These are phyloP conservation scores for Pyrocoelia pectoralis DNA, from an alignment of 2,888 invertebrate genomes.

Conservation along the genomic window DNA sequence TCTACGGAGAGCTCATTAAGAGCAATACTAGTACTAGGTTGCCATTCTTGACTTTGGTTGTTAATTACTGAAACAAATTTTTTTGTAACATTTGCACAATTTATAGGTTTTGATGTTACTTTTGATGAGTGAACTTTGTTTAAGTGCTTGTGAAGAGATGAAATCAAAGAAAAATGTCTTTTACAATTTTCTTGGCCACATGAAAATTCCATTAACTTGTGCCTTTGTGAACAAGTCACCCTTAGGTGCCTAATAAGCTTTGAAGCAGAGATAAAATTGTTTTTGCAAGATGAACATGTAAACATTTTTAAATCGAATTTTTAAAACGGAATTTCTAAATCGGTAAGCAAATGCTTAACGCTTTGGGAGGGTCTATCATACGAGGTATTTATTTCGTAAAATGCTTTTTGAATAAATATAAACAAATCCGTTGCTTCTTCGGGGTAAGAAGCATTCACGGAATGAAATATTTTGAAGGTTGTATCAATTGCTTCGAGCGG, in stretches of 20 bases:
- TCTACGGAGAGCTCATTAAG: no score
- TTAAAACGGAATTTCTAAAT: no score
- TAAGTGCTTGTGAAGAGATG: background rate
- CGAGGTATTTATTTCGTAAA: background rate
- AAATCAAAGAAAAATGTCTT: background rate
- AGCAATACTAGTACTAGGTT: no score
- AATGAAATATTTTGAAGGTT: constrained; percentile 4
- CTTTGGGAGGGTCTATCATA: background rate
- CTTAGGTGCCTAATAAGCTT: background rate
- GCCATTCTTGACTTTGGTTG: no score
- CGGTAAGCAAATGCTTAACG: background rate
- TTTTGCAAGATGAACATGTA: background rate
- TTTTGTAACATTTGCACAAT: no score
- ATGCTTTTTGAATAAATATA: background rate
- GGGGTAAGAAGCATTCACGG: background rate
- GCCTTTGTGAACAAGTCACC: background rate
- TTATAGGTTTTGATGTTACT: no score
- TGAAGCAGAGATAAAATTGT: background rate
- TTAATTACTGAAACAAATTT: no score
- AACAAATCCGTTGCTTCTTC: background rate
- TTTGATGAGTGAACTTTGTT: background rate
- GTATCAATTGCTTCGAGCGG: background rate
- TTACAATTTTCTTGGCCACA: background rate
- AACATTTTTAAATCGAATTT: background rate
- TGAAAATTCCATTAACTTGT: background rate